Conservation (phyloP, 2,888 invertebrate species). For the Epiblema foenella region DNA sequence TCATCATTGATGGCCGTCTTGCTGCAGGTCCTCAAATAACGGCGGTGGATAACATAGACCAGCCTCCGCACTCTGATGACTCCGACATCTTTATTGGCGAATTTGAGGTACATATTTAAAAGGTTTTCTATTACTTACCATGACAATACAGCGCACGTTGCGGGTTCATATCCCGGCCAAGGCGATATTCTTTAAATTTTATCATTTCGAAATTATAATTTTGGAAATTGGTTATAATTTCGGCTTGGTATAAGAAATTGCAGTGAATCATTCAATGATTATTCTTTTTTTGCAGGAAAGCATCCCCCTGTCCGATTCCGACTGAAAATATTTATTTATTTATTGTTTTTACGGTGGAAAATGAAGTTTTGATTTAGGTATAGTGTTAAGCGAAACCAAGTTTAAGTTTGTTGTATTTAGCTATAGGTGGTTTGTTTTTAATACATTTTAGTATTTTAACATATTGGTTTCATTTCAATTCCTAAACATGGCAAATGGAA, state of each 20-base stretch:
- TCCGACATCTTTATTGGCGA: constrained; percentile 76
- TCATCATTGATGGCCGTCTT: not conserved
- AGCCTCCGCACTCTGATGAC: constrained; percentile 71
- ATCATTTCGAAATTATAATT: too few species aligned
- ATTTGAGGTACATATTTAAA: constrained; percentile 62
- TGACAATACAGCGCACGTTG: too few species aligned
- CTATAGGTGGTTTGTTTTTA: constrained; percentile 34
- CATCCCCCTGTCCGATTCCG: constrained; percentile 71
- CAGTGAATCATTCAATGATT: not conserved
- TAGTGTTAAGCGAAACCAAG: constrained; percentile 69
- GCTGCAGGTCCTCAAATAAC: constrained; percentile 72
- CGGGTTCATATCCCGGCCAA: too few species aligned
- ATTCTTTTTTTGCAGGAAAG: constrained; percentile 60
- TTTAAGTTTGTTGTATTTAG: constrained; percentile 49
- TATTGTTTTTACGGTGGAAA: constrained; percentile 55
- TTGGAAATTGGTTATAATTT: too few species aligned
- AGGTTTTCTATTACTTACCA: not conserved
- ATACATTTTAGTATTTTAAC: constrained; percentile 12
- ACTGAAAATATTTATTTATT: constrained; percentile 55
- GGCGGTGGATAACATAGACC: constrained; percentile 69
- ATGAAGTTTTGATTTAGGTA: constrained; percentile 62
- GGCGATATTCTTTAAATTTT: too few species aligned
- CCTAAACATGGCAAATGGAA: too few species aligned
- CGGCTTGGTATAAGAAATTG: not conserved
- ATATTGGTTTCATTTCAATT: not conserved